Base-by-base conservation (phyloP, 2,888 invertebrate species). In the Tinea trinotella region DNA sequence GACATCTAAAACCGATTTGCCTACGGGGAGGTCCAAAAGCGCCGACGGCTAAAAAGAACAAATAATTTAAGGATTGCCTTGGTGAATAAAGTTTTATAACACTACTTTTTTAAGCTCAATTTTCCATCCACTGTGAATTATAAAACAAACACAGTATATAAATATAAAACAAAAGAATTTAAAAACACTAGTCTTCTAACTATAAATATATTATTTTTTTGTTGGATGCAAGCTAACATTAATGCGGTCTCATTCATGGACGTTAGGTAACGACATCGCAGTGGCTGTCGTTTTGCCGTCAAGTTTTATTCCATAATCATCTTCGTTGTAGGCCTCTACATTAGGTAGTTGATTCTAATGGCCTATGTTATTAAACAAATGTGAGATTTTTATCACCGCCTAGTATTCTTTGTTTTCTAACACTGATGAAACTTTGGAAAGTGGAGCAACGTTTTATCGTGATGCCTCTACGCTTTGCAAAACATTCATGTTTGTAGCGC, bases 301-400 rank as follows among this genome's bases (percentile, higher is more conserved):
- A 17, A 52, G 55, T 46, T 18, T 36, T n/a, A 36, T 12, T 30
- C 60, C 62, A 50, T 70, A 70, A 72, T 67, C 59, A 63, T 58
- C 62, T 59, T 54, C 56, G 56, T 57, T 55, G 56, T 57, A 66
- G 66, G 60, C 64, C 56, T 55, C 64, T 62, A 75, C 81, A 77
- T 76, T 74, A 77, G n/a, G 34, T 48, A 54, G 73, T 72, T 74
- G 71, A 71, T 73, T 74, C 71, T 80, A 82, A 84, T 76, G 81
- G 80, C 75, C 65, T 65, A 70, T 71, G 79, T 72, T 82, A 82
- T 82, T 82, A 83, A 76, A 77, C 78, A 78, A 83, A 76, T 76
- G 77, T 59, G 67, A 76, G 77, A 81, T 84, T 75, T 40, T 77
- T 84, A 82, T 82, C 79, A 65, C 67, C 60, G 19, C 5, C 12